Evolutionary conservation across 2,113 vertebrate genomes (phyloP).

Genomic region (Nycticryphes semicollaris): DNA sequence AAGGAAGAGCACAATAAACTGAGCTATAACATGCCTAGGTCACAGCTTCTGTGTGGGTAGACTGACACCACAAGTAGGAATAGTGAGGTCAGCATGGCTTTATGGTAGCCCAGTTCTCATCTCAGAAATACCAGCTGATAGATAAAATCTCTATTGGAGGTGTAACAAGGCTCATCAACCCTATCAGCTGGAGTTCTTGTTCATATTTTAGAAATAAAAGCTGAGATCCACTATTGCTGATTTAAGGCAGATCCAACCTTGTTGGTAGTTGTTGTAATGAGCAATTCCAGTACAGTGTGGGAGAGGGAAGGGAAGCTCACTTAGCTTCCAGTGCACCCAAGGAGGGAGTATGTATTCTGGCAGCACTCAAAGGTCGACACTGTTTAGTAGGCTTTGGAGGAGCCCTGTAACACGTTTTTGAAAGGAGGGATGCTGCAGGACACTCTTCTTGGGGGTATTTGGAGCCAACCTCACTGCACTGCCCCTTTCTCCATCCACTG

Average conservation of each 20-base stretch:
- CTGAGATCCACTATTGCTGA: neutral
- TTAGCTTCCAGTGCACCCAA: neutral
- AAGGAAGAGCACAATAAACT: neutral
- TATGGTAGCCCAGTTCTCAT: neutral
- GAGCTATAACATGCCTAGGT: neutral
- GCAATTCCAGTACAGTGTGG: neutral
- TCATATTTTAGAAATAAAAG: neutral
- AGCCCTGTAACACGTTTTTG: neutral
- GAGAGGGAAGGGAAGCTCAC: neutral
- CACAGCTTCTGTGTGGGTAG: neutral
- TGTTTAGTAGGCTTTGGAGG: neutral
- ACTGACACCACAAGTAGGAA: neutral
- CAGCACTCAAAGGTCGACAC: rapidly evolving
- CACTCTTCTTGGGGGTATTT: no score
- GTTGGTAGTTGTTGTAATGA: neutral
- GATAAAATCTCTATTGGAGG: neutral
- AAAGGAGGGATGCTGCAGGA: neutral
- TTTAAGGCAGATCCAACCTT: neutral
- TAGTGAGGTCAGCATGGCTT: neutral
- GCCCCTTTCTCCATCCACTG: neutral
- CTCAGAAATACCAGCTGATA: neutral
- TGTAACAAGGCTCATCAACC: neutral
- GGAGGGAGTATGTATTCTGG: neutral
- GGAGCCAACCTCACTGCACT: neutral
- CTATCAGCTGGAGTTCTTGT: neutral